These are phyloP conservation scores for Sogatella furcifera DNA, from an alignment of 1,140 invertebrate genomes.

Conservation along the genomic window DNA sequence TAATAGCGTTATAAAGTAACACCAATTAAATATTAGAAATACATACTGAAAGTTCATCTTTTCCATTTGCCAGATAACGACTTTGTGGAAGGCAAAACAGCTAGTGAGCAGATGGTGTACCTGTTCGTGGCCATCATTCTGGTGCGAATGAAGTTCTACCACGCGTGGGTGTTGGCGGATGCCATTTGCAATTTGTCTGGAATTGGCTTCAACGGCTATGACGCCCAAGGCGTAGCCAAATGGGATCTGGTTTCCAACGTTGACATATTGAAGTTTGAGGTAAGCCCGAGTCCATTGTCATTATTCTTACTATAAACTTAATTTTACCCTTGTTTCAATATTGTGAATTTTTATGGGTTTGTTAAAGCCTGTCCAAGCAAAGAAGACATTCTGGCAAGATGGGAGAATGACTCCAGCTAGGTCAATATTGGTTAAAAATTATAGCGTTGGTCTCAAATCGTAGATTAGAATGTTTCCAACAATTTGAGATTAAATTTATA, in stretches of 20 bases:
- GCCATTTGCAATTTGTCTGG: slow-evolving; percentile 90
- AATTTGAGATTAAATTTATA: too few relatives aligned
- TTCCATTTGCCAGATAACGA: slow-evolving; percentile 42
- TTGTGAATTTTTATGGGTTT: too few relatives aligned
- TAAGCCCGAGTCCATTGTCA: slow-evolving; percentile 33
- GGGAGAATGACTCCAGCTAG: too few relatives aligned
- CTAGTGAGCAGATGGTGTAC: slow-evolving; percentile 62
- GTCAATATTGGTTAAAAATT: too few relatives aligned
- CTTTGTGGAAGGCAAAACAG: slow-evolving; percentile 48
- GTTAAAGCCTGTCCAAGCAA: too few relatives aligned
- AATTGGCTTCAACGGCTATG: slow-evolving; percentile 79
- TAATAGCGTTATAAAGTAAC: too few relatives aligned
- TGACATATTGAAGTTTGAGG: slow-evolving; percentile 81
- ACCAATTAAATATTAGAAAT: too few relatives aligned
- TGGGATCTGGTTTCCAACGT: slow-evolving; percentile 93
- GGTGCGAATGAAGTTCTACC: slow-evolving; percentile 88
- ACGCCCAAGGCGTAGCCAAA: slow-evolving; percentile 49
- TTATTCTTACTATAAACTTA: not conserved
- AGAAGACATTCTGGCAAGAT: too few relatives aligned
- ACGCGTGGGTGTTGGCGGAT: slow-evolving; percentile 90
- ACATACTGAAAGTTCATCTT: not conserved
- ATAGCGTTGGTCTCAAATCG: too few relatives aligned
- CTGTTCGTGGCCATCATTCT: slow-evolving; percentile 64
- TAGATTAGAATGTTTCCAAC: too few relatives aligned
- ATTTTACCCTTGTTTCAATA: not conserved